These are phyloP conservation scores for Gastracanthus pulcherrimus DNA, from an alignment of 2,888 invertebrate species.

Conservation along the genomic window DNA sequence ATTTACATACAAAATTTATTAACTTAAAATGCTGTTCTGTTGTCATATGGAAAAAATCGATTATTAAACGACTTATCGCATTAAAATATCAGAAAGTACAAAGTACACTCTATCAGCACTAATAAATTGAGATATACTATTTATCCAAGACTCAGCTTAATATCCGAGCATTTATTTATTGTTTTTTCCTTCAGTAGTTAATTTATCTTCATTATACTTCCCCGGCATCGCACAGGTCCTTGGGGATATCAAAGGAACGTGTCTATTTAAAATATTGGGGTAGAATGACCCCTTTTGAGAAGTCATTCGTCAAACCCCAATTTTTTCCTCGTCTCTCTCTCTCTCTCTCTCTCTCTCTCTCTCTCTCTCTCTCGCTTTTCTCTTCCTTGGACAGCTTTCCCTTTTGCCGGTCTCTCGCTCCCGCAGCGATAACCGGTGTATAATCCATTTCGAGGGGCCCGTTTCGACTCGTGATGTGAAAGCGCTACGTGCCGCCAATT, in stretches of 20 bases:
- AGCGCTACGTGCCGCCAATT: neutral
- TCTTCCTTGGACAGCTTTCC: no score
- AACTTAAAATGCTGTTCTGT: no score
- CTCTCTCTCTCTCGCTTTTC: no score
- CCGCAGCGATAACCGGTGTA: neutral
- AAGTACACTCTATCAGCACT: neutral
- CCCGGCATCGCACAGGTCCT: neutral
- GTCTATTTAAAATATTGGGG: neutral
- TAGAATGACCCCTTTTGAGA: slow-evolving; percentile 8
- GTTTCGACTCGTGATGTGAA: neutral
- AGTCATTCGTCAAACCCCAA: slow-evolving; percentile 22
- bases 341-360: neutral
- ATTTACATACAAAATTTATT: no score
- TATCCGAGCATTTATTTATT: neutral
- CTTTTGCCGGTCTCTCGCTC: neutral
- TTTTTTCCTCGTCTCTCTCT: no score
- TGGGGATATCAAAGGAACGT: neutral
- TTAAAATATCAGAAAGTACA: no score
- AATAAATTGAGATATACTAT: neutral
- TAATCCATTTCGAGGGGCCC: neutral
- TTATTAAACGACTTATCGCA: no score
- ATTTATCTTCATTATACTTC: slow-evolving; percentile 22
- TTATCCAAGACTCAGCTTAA: neutral
- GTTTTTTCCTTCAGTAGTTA: neutral
- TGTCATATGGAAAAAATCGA: no score